phyloP scores from a whole-genome alignment of 2,888 invertebrate species.

The Strigamia maritima region DNA sequence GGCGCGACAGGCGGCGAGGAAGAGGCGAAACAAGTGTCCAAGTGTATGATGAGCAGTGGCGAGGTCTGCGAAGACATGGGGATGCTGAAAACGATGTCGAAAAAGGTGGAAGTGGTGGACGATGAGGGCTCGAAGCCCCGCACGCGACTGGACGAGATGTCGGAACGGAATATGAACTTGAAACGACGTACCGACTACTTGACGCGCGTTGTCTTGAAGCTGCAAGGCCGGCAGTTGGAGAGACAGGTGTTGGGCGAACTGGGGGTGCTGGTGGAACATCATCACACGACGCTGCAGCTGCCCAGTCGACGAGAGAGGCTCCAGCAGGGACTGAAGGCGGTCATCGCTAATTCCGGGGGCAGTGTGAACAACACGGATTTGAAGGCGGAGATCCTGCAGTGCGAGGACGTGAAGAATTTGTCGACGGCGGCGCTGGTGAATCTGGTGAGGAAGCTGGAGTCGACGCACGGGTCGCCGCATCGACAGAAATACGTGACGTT shows the following conservation, averaged over 20 bases:
- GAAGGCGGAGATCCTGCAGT: conserved; percentile 45
- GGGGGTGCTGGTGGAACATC: conserved; percentile 70
- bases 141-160: not conserved
- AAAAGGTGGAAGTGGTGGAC: not conserved
- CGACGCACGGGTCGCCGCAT: conserved; percentile 50
- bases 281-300: conserved; percentile 56
- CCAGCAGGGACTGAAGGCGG: conserved; percentile 14
- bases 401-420: conserved; percentile 52
- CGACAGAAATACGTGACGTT: conserved; percentile 41
- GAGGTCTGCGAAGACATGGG: not conserved
- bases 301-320: conserved; percentile 43
- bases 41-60: not conserved
- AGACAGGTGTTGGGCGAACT: conserved; percentile 76
- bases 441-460: conserved; percentile 59
- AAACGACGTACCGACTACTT: conserved; percentile 69
- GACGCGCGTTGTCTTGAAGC: conserved; percentile 67
- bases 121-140: not conserved
- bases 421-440: conserved; percentile 60
- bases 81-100: not conserved
- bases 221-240: conserved; percentile 72
- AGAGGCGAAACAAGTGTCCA: not conserved
- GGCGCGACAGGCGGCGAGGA: too few species aligned
- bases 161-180: conserved; percentile 56
- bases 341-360: conserved; percentile 39
- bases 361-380: conserved; percentile 37